Percentiles rank a stretch among this genome's conserved stretches.
Conservation (phyloP, 2,888 invertebrate species). For the Laothoe populi region DNA sequence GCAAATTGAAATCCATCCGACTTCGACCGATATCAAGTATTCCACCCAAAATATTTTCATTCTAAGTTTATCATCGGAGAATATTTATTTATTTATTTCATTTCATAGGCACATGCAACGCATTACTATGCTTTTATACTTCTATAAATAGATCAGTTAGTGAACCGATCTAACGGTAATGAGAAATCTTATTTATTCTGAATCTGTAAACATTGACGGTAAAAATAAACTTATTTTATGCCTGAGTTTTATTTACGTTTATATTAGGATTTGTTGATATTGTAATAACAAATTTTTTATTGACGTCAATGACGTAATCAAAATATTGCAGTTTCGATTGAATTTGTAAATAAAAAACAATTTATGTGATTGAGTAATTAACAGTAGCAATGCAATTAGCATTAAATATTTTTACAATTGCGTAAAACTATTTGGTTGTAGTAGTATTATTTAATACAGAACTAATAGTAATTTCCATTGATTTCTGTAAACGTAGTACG, state of each 20-base stretch:
- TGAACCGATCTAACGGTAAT: neutral
- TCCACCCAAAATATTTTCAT: neutral
- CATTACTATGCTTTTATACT: neutral
- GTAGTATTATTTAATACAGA: neutral
- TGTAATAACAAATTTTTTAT: no score
- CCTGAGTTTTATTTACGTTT: neutral
- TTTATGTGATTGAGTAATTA: neutral
- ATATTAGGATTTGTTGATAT: neutral
- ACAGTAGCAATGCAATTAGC: neutral
- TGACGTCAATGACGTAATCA: no score
- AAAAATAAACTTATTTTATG: neutral
- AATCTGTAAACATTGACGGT: neutral
- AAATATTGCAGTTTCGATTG: no score
- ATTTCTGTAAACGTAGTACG: constrained; percentile 28
- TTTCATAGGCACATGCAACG: neutral
- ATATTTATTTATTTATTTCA: no score
- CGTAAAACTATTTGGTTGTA: neutral
- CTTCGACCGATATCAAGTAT: neutral
- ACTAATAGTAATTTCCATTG: neutral
- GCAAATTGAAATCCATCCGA: neutral
- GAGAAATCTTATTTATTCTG: neutral
- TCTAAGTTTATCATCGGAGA: neutral
- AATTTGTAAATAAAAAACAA: no score
- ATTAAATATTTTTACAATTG: neutral
- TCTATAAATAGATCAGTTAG: neutral